Evolutionary conservation across 2,113 vertebrate species (phyloP).

Genomic region (Serinus canaria): DNA sequence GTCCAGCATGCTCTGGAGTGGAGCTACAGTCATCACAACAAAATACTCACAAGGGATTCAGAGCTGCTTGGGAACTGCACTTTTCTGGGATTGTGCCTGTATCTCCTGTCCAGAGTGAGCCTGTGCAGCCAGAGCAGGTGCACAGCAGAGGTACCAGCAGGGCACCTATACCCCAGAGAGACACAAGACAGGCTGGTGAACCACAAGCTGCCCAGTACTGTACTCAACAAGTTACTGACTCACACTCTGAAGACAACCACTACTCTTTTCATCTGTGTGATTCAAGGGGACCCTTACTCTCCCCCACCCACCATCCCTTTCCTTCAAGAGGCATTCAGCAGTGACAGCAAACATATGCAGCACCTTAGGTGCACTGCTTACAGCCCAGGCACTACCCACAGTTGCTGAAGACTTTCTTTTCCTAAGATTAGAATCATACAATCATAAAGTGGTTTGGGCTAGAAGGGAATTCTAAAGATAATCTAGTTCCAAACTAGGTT

Average conservation of each 20-base stretch:
- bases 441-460: background rate
- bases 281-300: background rate
- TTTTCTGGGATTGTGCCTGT: background rate
- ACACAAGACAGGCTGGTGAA: background rate
- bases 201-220: background rate
- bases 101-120: background rate
- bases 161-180: background rate
- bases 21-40: background rate
- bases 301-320: accelerated
- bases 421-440: background rate
- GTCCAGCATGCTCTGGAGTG: background rate
- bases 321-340: background rate
- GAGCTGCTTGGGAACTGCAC: background rate
- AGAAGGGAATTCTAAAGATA: background rate
- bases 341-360: accelerated
- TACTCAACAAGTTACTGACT: background rate
- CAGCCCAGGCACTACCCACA: conserved; percentile 25
- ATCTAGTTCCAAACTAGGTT: background rate
- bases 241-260: background rate
- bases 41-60: background rate
- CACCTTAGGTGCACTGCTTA: background rate
- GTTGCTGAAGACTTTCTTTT: conserved; percentile 64
- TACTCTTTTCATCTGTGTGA: background rate
- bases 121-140: background rate
- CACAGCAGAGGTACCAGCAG: background rate